Base-by-base conservation (phyloP, 1,140 invertebrate genomes). In the Drosophila miranda region DNA sequence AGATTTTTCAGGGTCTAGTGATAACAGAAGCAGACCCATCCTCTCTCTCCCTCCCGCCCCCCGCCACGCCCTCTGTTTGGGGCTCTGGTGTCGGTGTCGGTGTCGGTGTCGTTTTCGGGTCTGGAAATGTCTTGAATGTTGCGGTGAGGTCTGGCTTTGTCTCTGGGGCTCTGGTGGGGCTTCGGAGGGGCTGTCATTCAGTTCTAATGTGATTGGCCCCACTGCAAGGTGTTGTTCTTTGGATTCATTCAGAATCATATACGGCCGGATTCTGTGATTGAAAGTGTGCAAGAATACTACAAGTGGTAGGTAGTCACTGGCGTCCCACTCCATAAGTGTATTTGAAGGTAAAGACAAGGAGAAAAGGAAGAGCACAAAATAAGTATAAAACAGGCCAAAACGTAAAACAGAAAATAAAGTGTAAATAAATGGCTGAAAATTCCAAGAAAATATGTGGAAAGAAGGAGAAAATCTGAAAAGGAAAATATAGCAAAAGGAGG, bases 101-200 rank as follows among this genome's bases (percentile, higher is more conserved):
- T 51, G 52, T 42, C 44, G n/a, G 52, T 42, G 48, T 41, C 16
- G 30, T 38, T 49, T 42, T 3, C 11, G 51, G 48, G 64, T 68
- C 64, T 68, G 64, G 64, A 68, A 68, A 34, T 56, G 64, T 49
- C 64, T 68, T 54, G 64, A 68, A 68, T 68, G 52, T 34, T 68
- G 42, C 28, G 64, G 64, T 26, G 62, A 68, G 50, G 34, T 55
- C 64, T 56, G 44, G 64, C 51, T 68, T 55, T 8, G 38, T 21
- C 64, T 55, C 6, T 11, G 42, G 19, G 48, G 60, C 54, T 62
- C 3, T 13, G 34, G 11, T 38, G 34, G 11, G 34, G 34, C 34
- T 38, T 13, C 13, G 16, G 50, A 42, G 51, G 16, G 7, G 14
- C 21, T 16, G 6, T 26, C 30, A 14, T 28, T 60, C 58, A 68